Evolutionary conservation across 2,113 vertebrate genomes (phyloP), one percentile per base, ranked within the genome.

Genomic region (Notarius lentiginosus): DNA sequence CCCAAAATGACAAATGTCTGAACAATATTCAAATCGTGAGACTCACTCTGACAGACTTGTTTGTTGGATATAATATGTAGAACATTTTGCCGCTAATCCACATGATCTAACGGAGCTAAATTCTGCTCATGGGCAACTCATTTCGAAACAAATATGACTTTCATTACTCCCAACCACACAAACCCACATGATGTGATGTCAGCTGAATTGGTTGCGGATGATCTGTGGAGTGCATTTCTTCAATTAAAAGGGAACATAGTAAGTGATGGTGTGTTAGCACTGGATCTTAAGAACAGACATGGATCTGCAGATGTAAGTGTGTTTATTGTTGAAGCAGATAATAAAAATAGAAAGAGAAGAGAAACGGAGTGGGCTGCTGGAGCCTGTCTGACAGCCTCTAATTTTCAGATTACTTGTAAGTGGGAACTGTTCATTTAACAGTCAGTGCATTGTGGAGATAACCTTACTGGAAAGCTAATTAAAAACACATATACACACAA

Each of bases 81-180:
- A 79, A 79, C 75, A 17, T 79, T 24, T 81, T 47, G 47, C 53
- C 61, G 56, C 18, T 24, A 80, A 80, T 80, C 30, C 79, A 80
- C 56, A 61, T 79, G 77, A 82, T 83, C 81, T 27, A n/a, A 82
- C 9, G 22, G 22, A 87, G 58, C 51, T 83, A 15, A 86, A 83
- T 75, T 88, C 66, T 17, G 56, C 73, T 86, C 84, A 88, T 84
- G 86, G 81, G 84, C 86, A 68, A n/a, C 81, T 86, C 47, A 75
- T 86, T 89, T 79, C 27, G 80, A 47, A 47, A 84, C 66, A 83
- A 87, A 88, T 80, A 58, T 87, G 88, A 84, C 80, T 86, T 86
- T 88, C 47, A 77, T 58, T 85, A 68, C 56, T 51, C 51, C 60
- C 51, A 55, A 83, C 55, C 72, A 68, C 47, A 80, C 30, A 86